These are phyloP conservation scores for Zeus faber DNA, from an alignment of 2,113 vertebrate genomes.

Conservation along the genomic window DNA sequence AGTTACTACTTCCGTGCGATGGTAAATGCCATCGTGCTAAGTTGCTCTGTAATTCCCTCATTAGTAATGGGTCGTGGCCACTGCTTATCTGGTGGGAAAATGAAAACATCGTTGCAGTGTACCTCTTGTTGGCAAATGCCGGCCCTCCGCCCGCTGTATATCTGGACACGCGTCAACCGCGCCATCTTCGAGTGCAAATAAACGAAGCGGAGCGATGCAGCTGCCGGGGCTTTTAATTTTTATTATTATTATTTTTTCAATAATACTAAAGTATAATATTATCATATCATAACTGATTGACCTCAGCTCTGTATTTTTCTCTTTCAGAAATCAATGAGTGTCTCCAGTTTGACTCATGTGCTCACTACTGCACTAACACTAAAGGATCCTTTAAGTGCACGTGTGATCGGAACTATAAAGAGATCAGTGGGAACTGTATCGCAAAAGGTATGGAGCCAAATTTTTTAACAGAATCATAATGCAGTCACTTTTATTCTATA, in stretches of 20 bases:
- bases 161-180: neutral
- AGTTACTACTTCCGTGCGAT: conserved; percentile 4
- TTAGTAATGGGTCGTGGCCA: conserved; percentile 1
- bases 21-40: neutral
- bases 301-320: neutral
- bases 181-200: no score
- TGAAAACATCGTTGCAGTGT: no score
- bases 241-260: no score
- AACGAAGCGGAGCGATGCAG: no score
- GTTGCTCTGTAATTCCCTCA: conserved; percentile 4
- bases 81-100: neutral
- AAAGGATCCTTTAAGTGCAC: conserved; percentile 95
- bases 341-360: conserved; percentile 88
- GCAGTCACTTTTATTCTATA: neutral
- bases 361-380: conserved; percentile 89
- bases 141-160: neutral
- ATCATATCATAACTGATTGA: no score
- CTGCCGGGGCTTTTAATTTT: no score
- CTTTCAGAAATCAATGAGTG: conserved; percentile 91
- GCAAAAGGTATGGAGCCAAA: conserved; percentile 84
- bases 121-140: neutral
- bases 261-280: no score
- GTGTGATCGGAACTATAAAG: conserved; percentile 91
- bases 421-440: conserved; percentile 84
- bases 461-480: neutral